Evolutionary conservation across 1,140 invertebrate genomes (phyloP), one percentile per base, ranked within the genome.

Genomic region (Aphaenogaster floridana): DNA sequence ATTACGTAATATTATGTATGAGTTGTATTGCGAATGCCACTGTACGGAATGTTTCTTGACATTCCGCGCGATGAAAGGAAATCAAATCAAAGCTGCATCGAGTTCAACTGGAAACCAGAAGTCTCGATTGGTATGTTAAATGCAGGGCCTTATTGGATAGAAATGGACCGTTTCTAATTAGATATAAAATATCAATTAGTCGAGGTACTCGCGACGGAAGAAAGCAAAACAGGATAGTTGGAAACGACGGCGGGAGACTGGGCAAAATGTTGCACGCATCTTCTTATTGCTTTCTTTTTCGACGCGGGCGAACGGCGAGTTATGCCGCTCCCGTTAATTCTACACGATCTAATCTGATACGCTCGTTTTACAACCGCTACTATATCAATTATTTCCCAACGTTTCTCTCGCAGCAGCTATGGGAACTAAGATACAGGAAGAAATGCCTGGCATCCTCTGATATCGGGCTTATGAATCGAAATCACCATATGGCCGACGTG

Each of bases 331-430:
- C 21, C 21, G 64, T 42, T 81, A 81, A 81, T 71, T 81, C 50
- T 57, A 59, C 11, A 36, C 36, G 48, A 80, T 80, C 13, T 57
- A 48, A 81, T 71, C 66, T 57, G 76, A 79, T 57, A 71, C 50
- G 48, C 45, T 68, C 45, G n/a, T 69, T 52, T 80, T 69, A 80
- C 45, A 66, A 68, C n/a, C 36, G 63, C 48, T 69, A 69, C 50
- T 39, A 79, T 57, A 81, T 81, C 8, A 81, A 81, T 57, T 42
- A 81, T 81, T 81, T 69, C 48, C 3, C 48, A 80, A 68, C 48
- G 39, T 69, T 81, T 52, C 78, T 28, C 78, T 71, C 64, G 34
- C 48, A 28, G 63, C 34, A 78, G 13, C 13, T n/a, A 69, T 81
- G 78, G 50, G 78, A 81, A 69, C n/a, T 48, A 28, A 78, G 42